Percentiles rank a stretch among this genome's conserved stretches.
phyloP scores from a whole-genome alignment of 2,797 vertebrate genomes.

The Acipenser transmontanus region DNA sequence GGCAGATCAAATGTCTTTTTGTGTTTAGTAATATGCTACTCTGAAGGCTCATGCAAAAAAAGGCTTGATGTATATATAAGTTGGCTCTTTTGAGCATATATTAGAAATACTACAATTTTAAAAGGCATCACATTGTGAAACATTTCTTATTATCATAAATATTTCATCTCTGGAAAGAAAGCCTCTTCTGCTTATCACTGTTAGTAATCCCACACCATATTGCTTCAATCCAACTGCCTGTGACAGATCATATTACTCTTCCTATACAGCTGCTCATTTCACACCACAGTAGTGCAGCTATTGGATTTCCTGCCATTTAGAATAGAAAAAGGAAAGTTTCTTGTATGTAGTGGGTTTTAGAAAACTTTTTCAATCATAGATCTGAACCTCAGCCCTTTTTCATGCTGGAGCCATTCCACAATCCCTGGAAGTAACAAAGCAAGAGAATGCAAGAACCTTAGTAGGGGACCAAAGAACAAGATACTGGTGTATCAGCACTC shows the following conservation, averaged over 20 bases:
- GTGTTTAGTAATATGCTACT: too few species aligned
- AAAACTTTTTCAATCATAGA: constrained; percentile 16
- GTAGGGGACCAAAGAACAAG: not conserved
- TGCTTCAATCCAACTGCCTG: constrained; percentile 42
- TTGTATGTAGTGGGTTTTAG: not conserved
- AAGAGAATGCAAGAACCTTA: not conserved
- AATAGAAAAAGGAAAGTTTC: constrained; percentile 25
- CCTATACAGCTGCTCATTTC: constrained; percentile 47
- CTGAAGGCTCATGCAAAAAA: too few species aligned
- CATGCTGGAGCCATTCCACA: not conserved
- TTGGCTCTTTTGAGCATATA: too few species aligned
- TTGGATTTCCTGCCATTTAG: constrained; percentile 43
- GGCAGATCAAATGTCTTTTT: too few species aligned
- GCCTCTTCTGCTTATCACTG: constrained; percentile 46
- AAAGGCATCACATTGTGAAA: constrained; percentile 36
- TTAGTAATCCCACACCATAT: constrained; percentile 34
- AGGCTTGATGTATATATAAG: too few species aligned
- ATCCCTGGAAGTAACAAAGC: not conserved
- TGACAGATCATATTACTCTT: constrained; percentile 53
- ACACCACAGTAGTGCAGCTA: constrained; percentile 32
- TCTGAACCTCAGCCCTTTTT: not conserved
- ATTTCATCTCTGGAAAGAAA: constrained; percentile 50
- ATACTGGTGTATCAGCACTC: constrained; percentile 3
- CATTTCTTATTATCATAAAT: constrained; percentile 49
- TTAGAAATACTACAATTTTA: constrained; percentile 15